Evolutionary conservation across 1,140 invertebrate species (phyloP).

Genomic region (Micrasema longulum): DNA sequence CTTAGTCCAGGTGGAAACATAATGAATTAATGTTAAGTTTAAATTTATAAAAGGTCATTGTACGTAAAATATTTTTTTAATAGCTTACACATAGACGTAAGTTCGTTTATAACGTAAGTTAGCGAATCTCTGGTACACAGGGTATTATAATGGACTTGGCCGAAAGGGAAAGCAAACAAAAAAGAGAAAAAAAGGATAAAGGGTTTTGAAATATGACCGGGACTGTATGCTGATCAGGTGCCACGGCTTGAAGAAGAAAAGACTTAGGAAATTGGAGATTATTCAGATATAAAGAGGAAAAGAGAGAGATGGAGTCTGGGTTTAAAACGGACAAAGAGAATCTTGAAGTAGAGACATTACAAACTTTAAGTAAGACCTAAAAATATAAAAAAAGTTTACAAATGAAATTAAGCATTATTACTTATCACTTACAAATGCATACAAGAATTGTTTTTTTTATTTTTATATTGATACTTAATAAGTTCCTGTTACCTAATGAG

Average conservation of each 20-base stretch:
- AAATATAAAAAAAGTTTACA: no score
- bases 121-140: neutral
- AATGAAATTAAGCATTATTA: no score
- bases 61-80: neutral
- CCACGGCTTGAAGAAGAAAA: neutral
- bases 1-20: neutral
- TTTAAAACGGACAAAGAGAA: neutral
- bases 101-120: neutral
- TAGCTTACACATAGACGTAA: neutral
- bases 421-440: no score
- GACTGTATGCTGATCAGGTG: constrained; percentile 11
- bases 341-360: neutral
- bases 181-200: neutral
- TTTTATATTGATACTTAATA: no score
- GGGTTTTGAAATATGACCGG: constrained; percentile 8
- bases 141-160: neutral
- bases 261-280: neutral
- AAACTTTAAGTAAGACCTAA: no score
- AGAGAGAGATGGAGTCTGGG: neutral
- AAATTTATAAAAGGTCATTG: neutral
- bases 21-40: neutral
- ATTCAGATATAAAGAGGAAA: neutral
- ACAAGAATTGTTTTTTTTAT: no score
- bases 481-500: no score
- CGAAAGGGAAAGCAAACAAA: constrained; percentile 23